These are phyloP conservation scores for Chymomyza caudatula DNA, from an alignment of 2,888 invertebrate genomes.

Conservation along the genomic window DNA sequence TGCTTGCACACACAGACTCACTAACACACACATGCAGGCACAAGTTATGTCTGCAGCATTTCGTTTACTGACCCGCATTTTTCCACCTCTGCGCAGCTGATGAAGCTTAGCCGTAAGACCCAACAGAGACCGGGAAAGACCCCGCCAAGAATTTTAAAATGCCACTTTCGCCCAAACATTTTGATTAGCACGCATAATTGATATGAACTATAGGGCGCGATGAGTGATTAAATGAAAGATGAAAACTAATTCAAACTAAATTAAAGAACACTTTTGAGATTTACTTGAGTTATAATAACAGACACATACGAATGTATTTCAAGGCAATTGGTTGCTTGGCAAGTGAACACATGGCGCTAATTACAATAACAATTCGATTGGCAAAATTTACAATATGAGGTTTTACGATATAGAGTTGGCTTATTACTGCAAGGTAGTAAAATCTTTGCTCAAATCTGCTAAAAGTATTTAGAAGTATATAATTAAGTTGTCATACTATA, in stretches of 20 bases:
- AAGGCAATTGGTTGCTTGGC: constrained; percentile 55
- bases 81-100: not conserved
- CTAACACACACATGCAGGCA: not conserved
- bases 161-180: constrained; percentile 17
- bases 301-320: constrained; percentile 19
- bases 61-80: not conserved
- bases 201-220: constrained; percentile 10
- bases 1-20: not conserved
- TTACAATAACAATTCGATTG: not conserved
- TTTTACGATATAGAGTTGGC: not conserved
- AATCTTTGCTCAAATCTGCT: not conserved
- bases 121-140: constrained; percentile 20
- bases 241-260: not conserved
- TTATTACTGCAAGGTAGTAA: not conserved
- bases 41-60: not conserved
- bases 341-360: constrained; percentile 40
- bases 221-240: not conserved
- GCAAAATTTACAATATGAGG: not conserved
- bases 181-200: constrained; percentile 44
- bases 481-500: not conserved
- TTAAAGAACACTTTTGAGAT: constrained; percentile 17
- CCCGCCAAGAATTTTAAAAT: not conserved
- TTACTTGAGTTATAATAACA: constrained; percentile 25
- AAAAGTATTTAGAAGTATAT: not conserved
- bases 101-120: not conserved